These are phyloP conservation scores for Labrus mixtus DNA, from an alignment of 2,113 vertebrate species.

Conservation along the genomic window DNA sequence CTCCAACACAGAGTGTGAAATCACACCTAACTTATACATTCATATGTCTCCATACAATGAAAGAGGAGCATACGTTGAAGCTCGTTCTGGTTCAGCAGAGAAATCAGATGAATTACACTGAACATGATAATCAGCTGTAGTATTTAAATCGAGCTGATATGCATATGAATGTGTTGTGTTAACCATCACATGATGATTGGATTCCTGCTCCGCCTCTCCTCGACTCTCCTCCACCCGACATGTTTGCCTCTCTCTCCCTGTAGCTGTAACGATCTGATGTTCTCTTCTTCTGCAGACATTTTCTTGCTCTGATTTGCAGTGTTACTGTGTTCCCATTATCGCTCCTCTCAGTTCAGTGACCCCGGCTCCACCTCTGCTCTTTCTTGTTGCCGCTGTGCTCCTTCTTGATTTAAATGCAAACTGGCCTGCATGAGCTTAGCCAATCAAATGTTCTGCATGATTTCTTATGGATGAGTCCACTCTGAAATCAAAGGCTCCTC, in stretches of 20 bases:
- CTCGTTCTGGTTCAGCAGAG: background rate
- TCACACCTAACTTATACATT: background rate
- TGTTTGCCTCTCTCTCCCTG: background rate
- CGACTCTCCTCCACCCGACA: background rate
- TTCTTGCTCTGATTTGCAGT: slow-evolving; percentile 18
- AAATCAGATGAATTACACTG: background rate
- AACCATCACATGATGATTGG: background rate
- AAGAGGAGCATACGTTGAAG: background rate
- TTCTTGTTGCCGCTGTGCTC: slow-evolving; percentile 30
- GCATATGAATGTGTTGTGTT: slow-evolving; percentile 14
- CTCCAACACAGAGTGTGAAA: background rate
- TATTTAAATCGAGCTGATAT: background rate
- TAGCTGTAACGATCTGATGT: background rate
- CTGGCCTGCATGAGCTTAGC: slow-evolving; percentile 31
- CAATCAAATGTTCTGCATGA: slow-evolving; percentile 60
- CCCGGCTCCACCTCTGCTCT: slow-evolving; percentile 32
- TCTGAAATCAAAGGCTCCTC: slow-evolving; percentile 35
- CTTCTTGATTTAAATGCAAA: slow-evolving; percentile 52
- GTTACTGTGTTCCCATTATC: slow-evolving; percentile 24
- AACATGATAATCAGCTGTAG: slow-evolving; percentile 10
- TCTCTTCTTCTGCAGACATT: slow-evolving; percentile 9
- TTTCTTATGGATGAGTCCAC: slow-evolving; percentile 42
- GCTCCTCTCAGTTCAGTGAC: slow-evolving; percentile 27
- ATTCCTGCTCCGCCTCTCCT: background rate
- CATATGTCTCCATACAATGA: background rate